Conservation (phyloP, 2,888 invertebrate genomes). For the Archaeoteleia sp. region DNA sequence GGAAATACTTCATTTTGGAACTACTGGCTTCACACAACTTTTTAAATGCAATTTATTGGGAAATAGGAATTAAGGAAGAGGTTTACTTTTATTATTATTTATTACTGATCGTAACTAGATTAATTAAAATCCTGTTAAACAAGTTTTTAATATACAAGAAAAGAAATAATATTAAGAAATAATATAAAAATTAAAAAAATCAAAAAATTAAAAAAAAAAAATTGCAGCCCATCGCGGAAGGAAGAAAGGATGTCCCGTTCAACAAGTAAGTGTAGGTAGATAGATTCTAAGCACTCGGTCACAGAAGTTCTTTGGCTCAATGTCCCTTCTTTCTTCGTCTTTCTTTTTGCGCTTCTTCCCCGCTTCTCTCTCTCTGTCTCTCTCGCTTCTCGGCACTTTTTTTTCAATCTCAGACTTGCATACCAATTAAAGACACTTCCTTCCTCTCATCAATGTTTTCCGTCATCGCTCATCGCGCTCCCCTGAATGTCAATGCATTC, state of each 20-base stretch:
- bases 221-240: slow-evolving; percentile 67
- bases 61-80: too few species aligned
- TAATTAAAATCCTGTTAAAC: too few species aligned
- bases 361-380: slow-evolving; percentile 9
- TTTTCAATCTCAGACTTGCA: slow-evolving; percentile 61
- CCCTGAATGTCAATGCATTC: slow-evolving; percentile 68
- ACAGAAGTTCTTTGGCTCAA: slow-evolving; percentile 69
- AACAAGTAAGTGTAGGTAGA: slow-evolving; percentile 65
- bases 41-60: too few species aligned
- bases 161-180: too few species aligned
- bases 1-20: too few species aligned
- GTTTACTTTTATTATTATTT: too few species aligned
- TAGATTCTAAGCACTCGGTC: slow-evolving; percentile 68
- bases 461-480: slow-evolving; percentile 58
- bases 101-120: too few species aligned
- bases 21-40: too few species aligned
- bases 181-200: too few species aligned
- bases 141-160: too few species aligned
- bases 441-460: slow-evolving; percentile 69
- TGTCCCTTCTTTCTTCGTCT: slow-evolving; percentile 42
- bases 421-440: slow-evolving; percentile 72
- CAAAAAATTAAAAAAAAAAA: too few species aligned
- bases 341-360: slow-evolving; percentile 9
- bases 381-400: slow-evolving; percentile 29
- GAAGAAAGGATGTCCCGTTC: slow-evolving; percentile 71